These are phyloP conservation scores for Mustelus asterias DNA, from an alignment of 2,113 vertebrate genomes.

Conservation along the genomic window DNA sequence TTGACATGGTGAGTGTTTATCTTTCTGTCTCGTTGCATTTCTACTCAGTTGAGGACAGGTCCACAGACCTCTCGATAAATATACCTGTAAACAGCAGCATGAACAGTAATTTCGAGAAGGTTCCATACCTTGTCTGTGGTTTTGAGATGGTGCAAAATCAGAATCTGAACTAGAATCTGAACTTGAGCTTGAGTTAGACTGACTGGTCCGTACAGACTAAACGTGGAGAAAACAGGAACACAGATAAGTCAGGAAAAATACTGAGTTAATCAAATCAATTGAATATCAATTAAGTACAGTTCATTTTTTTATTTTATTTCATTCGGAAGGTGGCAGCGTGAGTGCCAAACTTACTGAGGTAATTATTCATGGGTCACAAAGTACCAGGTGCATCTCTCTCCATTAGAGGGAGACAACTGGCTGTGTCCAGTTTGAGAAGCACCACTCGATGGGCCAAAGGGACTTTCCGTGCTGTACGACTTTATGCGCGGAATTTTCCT, in stretches of 20 bases:
- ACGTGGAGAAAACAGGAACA: slow-evolving; percentile 46
- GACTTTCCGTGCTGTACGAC: too few species aligned
- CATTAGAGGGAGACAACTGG: too few species aligned
- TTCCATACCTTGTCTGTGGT: slow-evolving; percentile 87
- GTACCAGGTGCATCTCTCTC: too few species aligned
- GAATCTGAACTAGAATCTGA: slow-evolving; percentile 95
- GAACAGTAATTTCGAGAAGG: background rate
- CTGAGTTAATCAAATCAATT: background rate
- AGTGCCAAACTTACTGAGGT: background rate
- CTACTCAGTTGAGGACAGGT: background rate
- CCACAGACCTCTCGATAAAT: background rate
- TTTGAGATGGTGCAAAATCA: slow-evolving; percentile 90
- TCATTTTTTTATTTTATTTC: too few species aligned
- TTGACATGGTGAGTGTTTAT: background rate
- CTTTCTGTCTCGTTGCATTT: background rate
- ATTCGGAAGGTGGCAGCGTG: too few species aligned
- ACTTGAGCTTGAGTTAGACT: slow-evolving; percentile 88
- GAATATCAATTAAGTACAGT: background rate
- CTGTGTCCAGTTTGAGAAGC: too few species aligned
- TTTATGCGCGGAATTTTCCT: too few species aligned
- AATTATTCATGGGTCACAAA: background rate
- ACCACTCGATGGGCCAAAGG: too few species aligned
- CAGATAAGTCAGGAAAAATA: background rate
- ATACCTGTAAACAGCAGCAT: background rate
- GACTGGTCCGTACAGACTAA: slow-evolving; percentile 85